Evolutionary conservation across 2,888 invertebrate species (phyloP).

Genomic region (Pachymerium ferrugineum): DNA sequence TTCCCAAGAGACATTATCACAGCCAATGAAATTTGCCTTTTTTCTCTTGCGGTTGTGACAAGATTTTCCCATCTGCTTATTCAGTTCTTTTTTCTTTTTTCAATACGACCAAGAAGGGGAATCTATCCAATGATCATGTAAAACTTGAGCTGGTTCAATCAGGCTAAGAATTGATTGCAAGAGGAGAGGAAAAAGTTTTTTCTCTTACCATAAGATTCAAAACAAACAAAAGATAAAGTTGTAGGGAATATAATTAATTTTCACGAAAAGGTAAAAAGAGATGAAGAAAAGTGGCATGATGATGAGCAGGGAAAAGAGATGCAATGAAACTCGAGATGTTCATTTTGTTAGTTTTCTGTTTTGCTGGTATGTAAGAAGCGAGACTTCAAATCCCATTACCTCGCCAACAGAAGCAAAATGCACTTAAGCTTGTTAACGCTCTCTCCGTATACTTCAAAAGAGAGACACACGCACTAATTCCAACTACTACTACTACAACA

Average conservation of each 20-base stretch:
- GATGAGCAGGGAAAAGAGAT: background rate
- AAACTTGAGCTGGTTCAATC: too few relatives aligned
- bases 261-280: background rate
- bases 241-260: background rate
- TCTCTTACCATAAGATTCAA: too few relatives aligned
- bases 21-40: background rate
- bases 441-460: slow-evolving; percentile 14
- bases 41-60: background rate
- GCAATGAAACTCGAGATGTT: slow-evolving; percentile 18
- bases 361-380: slow-evolving; percentile 1
- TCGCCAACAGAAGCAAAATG: slow-evolving; percentile 1
- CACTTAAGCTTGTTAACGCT: slow-evolving; percentile 17
- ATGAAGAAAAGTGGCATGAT: background rate
- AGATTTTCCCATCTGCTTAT: background rate
- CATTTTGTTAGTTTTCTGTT: background rate
- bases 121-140: too few relatives aligned
- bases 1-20: background rate
- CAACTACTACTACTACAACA: background rate
- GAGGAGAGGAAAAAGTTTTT: too few relatives aligned
- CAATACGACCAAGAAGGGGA: background rate
- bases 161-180: too few relatives aligned
- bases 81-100: background rate
- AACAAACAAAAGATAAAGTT: background rate
- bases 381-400: slow-evolving; percentile 18
- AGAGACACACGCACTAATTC: slow-evolving; percentile 9